phyloP scores from a whole-genome alignment of 2,113 vertebrate genomes.

The Cryptotis parvus region DNA sequence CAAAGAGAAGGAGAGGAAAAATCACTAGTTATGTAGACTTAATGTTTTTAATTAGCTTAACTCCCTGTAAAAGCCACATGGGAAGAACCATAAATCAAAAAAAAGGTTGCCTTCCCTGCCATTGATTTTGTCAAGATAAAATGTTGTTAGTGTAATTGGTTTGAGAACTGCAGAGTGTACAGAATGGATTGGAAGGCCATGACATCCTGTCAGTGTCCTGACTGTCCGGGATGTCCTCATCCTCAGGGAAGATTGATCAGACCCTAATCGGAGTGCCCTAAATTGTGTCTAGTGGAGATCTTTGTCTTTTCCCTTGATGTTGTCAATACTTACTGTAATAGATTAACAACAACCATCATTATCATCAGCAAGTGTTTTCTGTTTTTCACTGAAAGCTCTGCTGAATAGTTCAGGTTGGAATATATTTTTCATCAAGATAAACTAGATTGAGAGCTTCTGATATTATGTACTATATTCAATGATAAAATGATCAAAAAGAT shows the following conservation, averaged over 20 bases:
- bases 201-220: not conserved
- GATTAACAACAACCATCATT: not conserved
- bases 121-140: conserved; percentile 16
- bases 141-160: not conserved
- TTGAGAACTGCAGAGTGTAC: not conserved
- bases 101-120: not conserved
- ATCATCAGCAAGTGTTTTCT: not conserved
- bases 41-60: conserved; percentile 9
- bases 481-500: too few relatives aligned
- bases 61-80: not conserved
- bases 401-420: not conserved
- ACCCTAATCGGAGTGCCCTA: not conserved
- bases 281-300: not conserved
- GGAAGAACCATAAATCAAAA: not conserved
- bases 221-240: not conserved
- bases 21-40: not conserved
- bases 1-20: not conserved
- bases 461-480: not conserved
- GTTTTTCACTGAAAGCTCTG: not conserved
- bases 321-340: not conserved
- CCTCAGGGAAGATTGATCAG: not conserved
- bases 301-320: not conserved
- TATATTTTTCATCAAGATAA: not conserved
- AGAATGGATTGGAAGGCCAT: not conserved
- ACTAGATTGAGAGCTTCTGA: not conserved